Conservation (phyloP, 1,140 invertebrate genomes). For the Sycophila sp. region DNA sequence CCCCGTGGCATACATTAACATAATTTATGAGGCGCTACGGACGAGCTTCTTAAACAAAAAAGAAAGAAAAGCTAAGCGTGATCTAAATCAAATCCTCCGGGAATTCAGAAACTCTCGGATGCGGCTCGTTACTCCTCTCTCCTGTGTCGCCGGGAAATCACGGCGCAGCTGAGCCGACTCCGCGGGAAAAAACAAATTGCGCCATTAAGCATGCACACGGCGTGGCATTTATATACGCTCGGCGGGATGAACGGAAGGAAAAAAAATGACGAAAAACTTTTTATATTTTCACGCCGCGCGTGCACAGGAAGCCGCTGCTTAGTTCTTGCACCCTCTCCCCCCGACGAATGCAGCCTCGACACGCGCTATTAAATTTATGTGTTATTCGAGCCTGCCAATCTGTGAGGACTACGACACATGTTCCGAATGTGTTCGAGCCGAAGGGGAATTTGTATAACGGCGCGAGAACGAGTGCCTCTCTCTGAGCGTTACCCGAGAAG, state of each 20-base stretch:
- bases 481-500: constrained; percentile 13
- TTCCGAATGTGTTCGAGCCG: background rate
- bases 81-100: too few relatives aligned
- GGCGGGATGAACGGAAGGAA: background rate
- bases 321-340: too few relatives aligned
- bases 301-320: constrained; percentile 15
- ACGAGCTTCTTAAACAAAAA: background rate
- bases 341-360: too few relatives aligned
- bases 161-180: background rate
- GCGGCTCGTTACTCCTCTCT: too few relatives aligned
- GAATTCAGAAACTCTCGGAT: too few relatives aligned
- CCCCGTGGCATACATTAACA: background rate
- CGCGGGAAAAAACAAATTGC: constrained; percentile 2
- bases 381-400: constrained; percentile 25
- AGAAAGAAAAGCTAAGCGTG: too few relatives aligned
- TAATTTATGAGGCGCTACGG: background rate
- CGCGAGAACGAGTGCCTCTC: background rate
- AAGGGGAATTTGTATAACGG: too few relatives aligned
- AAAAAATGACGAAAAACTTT: background rate
- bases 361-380: constrained; percentile 19
- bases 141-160: too few relatives aligned
- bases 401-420: constrained; percentile 11
- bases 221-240: too few relatives aligned
- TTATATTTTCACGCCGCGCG: too few relatives aligned
- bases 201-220: constrained; percentile 9